These are phyloP conservation scores for Habroteleia sp. DNA, from an alignment of 2,888 invertebrate genomes.

Conservation along the genomic window DNA sequence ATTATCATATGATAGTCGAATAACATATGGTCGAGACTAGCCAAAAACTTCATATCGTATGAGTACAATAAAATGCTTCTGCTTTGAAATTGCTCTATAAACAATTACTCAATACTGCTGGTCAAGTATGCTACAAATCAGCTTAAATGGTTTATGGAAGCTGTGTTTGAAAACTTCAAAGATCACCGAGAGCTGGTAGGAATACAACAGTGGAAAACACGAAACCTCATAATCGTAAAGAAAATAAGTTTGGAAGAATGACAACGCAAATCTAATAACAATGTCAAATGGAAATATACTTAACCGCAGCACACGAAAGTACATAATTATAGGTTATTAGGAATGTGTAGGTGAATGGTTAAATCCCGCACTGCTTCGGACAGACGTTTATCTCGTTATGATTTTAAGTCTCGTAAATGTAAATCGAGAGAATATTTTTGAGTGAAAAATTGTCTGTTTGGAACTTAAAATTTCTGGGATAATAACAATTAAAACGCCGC, in stretches of 20 bases:
- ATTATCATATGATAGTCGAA: constrained; percentile 49
- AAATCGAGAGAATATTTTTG: not conserved
- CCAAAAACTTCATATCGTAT: constrained; percentile 36
- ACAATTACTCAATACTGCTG: constrained; percentile 22
- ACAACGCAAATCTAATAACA: constrained; percentile 9
- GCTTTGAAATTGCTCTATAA: constrained; percentile 22
- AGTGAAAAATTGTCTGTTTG: constrained; percentile 18
- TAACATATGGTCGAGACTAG: constrained; percentile 31
- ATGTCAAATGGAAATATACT: not conserved
- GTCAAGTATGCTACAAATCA: constrained; percentile 12
- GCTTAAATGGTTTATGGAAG: constrained; percentile 5
- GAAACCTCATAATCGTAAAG: not conserved
- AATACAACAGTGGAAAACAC: no score
- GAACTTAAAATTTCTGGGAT: constrained; percentile 4
- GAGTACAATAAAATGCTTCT: constrained; percentile 20
- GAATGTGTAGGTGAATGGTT: constrained; percentile 12
- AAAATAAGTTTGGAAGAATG: not conserved
- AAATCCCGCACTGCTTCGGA: constrained; percentile 7
- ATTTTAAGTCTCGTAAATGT: constrained; percentile 17
- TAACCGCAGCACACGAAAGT: not conserved
- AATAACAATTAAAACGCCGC: constrained; percentile 27
- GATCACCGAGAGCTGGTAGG: no score
- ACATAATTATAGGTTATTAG: constrained; percentile 40
- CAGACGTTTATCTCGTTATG: constrained; percentile 7
- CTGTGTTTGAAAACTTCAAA: not conserved